Evolutionary conservation across 2,797 vertebrate species (phyloP).

Genomic region (Xyrichtys novacula): DNA sequence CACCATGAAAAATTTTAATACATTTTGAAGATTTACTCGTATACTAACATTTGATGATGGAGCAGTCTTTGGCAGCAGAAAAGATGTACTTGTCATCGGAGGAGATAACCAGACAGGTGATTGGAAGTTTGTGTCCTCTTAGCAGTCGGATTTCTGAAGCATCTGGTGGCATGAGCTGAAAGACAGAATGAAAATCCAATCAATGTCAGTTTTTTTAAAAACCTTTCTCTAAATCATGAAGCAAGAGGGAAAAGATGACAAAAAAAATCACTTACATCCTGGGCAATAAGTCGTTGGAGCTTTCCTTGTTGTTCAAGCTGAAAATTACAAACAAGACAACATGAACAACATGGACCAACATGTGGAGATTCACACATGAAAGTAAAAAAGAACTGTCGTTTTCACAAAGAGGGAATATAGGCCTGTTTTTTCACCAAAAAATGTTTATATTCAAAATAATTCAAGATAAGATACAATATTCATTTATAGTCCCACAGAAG

Average conservation of each 20-base stretch:
- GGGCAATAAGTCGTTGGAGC: slow-evolving; percentile 91
- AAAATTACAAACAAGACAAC: slow-evolving; percentile 15
- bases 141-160: slow-evolving; percentile 87
- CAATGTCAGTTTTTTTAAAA: background rate
- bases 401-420: background rate
- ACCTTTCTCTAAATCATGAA: fast-evolving
- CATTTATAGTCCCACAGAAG: too few species aligned
- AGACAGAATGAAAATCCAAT: background rate
- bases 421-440: background rate
- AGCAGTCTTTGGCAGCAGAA: slow-evolving; percentile 95
- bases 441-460: too few species aligned
- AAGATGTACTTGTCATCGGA: slow-evolving; percentile 93
- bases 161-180: slow-evolving; percentile 89
- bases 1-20: background rate
- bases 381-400: background rate
- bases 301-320: slow-evolving; percentile 95
- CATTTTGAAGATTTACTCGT: background rate
- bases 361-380: background rate
- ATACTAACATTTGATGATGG: slow-evolving; percentile 95
- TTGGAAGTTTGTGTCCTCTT: slow-evolving; percentile 92
- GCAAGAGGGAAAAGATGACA: background rate
- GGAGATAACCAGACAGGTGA: slow-evolving; percentile 93
- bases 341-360: slow-evolving; percentile 5
- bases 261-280: slow-evolving; percentile 87
- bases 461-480: too few species aligned